These are phyloP conservation scores for Sebastes jordani DNA, from an alignment of 2,797 vertebrate genomes.

Conservation along the genomic window DNA sequence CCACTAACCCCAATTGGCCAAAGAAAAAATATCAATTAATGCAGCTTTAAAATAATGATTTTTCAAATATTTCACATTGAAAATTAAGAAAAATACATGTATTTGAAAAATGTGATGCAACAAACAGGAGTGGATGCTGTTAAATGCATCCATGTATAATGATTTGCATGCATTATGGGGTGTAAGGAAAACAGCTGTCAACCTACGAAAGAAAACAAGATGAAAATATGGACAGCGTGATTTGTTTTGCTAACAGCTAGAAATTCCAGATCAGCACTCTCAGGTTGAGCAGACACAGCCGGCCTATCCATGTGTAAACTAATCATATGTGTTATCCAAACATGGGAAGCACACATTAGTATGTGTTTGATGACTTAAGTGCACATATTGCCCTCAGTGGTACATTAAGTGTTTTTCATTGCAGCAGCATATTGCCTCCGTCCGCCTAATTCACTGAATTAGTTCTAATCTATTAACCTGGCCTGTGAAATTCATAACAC, in stretches of 20 bases:
- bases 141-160: not conserved
- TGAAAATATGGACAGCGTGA: not conserved
- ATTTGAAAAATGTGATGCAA: not conserved
- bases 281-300: not conserved
- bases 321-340: conserved; percentile 23
- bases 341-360: not conserved
- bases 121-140: not conserved
- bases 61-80: not conserved
- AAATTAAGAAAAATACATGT: not conserved
- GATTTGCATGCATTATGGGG: not conserved
- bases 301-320: conserved; percentile 4
- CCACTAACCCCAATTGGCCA: not conserved
- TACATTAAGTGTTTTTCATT: conserved; percentile 4
- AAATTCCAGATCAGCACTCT: not conserved
- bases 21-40: not conserved
- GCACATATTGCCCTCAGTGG: not conserved
- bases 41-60: not conserved
- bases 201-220: not conserved
- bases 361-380: conserved; percentile 2
- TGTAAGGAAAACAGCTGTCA: not conserved
- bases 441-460: conserved; percentile 6
- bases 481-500: conserved; percentile 8
- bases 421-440: not conserved
- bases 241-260: not conserved
- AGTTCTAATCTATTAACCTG: conserved; percentile 17